These are phyloP conservation scores for Nesogale talazaci DNA, from an alignment of 2,113 vertebrate genomes.

Conservation along the genomic window DNA sequence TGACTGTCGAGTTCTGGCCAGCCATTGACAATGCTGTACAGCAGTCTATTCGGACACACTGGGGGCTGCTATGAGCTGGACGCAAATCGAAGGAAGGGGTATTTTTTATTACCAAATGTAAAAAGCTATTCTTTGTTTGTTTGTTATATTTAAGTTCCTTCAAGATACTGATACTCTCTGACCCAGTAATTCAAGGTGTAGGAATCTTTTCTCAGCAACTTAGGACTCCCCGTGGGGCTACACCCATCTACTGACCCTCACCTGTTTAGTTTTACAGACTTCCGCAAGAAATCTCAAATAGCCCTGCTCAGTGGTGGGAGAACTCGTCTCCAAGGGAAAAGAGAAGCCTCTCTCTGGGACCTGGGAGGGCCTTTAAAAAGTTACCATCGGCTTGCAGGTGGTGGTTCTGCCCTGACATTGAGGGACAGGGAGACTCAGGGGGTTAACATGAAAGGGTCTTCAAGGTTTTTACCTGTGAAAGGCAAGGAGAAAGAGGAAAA, in stretches of 20 bases:
- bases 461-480: neutral
- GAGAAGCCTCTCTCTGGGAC: neutral
- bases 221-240: too few relatives aligned
- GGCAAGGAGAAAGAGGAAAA: neutral
- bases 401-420: too few relatives aligned
- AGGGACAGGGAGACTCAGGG: neutral
- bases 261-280: neutral
- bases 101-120: too few relatives aligned
- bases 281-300: neutral
- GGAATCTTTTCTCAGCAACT: too few relatives aligned
- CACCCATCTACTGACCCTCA: neutral
- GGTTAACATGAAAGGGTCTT: accelerated
- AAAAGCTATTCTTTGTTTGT: neutral
- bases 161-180: neutral
- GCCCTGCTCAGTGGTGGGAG: neutral
- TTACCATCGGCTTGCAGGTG: neutral
- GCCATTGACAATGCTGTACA: neutral
- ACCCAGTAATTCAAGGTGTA: too few relatives aligned
- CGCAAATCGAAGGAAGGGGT: neutral
- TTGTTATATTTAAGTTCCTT: neutral
- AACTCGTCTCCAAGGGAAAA: neutral
- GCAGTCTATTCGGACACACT: neutral
- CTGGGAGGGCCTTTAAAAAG: neutral
- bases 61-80: neutral
- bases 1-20: neutral